Evolutionary conservation across 2,113 vertebrate species (phyloP), one percentile per base, ranked within the genome.

Genomic region (Cisticola juncidis): DNA sequence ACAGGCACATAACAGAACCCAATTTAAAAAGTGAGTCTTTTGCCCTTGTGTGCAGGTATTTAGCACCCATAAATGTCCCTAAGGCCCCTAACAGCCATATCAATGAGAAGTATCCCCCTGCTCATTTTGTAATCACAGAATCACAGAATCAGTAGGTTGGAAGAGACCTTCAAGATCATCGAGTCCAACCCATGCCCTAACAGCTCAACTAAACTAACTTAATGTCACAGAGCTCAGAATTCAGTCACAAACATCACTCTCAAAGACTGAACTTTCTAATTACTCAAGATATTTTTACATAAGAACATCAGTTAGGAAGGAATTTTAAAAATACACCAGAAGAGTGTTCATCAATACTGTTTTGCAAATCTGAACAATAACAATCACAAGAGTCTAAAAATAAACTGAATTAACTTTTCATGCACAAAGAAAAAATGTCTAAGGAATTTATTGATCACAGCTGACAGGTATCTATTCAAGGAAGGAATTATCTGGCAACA

Each of bases 401-500:
- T 64, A 42, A 11, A 2, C 9, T 4, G 3, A 66, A 73, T 69
- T 58, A 77, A 70, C 5, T 62, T 81, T 57, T 24, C 47, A 54
- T 38, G 11, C 40, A 44, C 5, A 36, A 76, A 70, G 29, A 18
- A 65, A 66, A 54, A 44, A 42, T 19, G 5, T 45, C 65, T 36
- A 89, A 81, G 44, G 69, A 85, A 74, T 76, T 47, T 92, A 89
- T 62, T 83, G 86, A 87, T 94, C 48, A 68, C 44, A 87, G 65
- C 40, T 94, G 80, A 92, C 53, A 88, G 64, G 47, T 86, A 88
- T 51, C 54, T 62, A 31, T 53, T 50, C n/a, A 88, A 86, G 18
- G 26, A 91, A 66, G 35, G 51, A 81, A 81, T 66, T 51, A 71
- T 25, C 35, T 87, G 42, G 26, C 38, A 86, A 89, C 81, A 95